Conservation (phyloP, 1,140 invertebrate species). For the Bombus consobrinus region DNA sequence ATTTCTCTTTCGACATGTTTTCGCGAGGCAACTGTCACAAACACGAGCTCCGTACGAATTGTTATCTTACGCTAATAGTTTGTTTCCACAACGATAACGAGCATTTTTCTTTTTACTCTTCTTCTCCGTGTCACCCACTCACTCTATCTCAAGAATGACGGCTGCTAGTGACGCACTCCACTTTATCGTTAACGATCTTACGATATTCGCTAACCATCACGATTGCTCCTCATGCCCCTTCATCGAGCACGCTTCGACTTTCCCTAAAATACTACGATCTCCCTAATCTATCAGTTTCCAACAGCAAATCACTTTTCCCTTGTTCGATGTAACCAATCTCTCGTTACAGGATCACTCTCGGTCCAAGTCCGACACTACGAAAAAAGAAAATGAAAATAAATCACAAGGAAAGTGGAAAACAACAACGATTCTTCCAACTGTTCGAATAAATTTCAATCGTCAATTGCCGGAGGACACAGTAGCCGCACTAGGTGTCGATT, state of each 20-base stretch:
- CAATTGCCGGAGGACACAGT: background rate
- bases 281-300: background rate
- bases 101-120: background rate
- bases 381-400: too few species aligned
- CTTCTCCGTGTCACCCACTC: background rate
- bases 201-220: background rate
- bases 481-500: background rate
- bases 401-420: too few species aligned
- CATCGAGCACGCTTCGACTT: background rate
- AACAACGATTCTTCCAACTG: too few species aligned
- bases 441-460: background rate
- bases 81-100: constrained; percentile 81
- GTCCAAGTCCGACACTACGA: too few species aligned
- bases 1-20: constrained; percentile 67
- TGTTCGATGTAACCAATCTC: too few species aligned
- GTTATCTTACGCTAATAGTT: constrained; percentile 81
- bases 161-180: constrained; percentile 14
- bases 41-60: constrained; percentile 59
- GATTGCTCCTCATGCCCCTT: background rate
- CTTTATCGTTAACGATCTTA: background rate
- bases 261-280: background rate
- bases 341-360: too few species aligned
- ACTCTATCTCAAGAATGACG: constrained; percentile 38
- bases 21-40: constrained; percentile 70
- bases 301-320: background rate